Evolutionary conservation across 2,888 invertebrate species (phyloP).

Genomic region (Lingula anatina): DNA sequence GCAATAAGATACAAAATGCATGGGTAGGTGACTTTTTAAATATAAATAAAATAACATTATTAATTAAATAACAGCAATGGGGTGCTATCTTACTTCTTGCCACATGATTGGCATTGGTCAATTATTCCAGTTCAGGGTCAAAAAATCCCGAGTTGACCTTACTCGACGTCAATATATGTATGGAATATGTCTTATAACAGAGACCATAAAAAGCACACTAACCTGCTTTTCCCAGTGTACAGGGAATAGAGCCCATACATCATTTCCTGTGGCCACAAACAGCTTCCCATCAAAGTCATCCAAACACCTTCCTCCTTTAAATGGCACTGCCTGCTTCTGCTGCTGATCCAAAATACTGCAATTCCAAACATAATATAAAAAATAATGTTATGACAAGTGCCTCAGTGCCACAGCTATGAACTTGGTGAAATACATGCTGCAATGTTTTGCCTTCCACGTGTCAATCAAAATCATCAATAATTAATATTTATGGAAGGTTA

Average conservation of each 20-base stretch:
- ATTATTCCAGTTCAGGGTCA: too few species aligned
- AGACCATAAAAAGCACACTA: not conserved
- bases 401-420: too few species aligned
- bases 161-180: too few species aligned
- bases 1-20: not conserved
- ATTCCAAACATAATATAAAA: constrained; percentile 4
- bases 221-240: constrained; percentile 58
- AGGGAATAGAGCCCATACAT: constrained; percentile 54
- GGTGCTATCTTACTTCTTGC: too few species aligned
- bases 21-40: not conserved
- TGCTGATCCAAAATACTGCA: constrained; percentile 56
- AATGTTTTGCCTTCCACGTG: too few species aligned
- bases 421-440: too few species aligned
- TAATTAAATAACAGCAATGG: too few species aligned
- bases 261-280: constrained; percentile 53
- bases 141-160: too few species aligned
- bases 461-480: too few species aligned
- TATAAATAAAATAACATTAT: not conserved
- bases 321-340: constrained; percentile 56
- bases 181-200: too few species aligned
- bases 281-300: constrained; percentile 57
- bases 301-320: constrained; percentile 53
- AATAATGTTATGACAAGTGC: not conserved
- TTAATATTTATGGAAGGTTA: too few species aligned
- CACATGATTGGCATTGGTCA: too few species aligned